Percentiles rank a stretch among this genome's conserved stretches.
Conservation (phyloP, 2,113 vertebrate species). For the Cynopterus brachyotis region DNA sequence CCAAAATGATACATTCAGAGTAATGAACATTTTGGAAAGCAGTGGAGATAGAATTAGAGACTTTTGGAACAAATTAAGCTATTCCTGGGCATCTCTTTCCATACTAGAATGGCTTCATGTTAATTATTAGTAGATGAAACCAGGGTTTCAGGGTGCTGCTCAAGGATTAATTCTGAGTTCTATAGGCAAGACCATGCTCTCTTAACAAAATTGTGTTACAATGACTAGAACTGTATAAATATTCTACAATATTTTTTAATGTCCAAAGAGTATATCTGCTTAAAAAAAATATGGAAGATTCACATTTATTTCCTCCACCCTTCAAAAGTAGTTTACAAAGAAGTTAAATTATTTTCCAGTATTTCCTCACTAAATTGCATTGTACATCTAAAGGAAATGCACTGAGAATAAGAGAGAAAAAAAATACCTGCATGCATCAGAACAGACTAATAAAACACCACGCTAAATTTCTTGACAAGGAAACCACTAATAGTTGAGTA, state of each 20-base stretch:
- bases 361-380: constrained; percentile 30
- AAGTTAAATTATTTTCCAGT: constrained; percentile 54
- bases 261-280: constrained; percentile 22
- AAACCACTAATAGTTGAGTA: constrained; percentile 43
- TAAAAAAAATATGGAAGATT: background rate
- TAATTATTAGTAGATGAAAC: background rate
- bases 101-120: background rate
- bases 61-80: background rate
- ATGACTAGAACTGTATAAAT: constrained; percentile 26
- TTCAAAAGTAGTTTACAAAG: constrained; percentile 67
- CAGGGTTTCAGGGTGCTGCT: background rate
- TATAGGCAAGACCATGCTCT: background rate
- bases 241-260: background rate
- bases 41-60: background rate
- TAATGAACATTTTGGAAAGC: background rate
- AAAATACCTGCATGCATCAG: constrained; percentile 40
- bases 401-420: constrained; percentile 48
- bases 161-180: background rate
- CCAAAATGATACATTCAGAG: background rate
- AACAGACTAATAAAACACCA: constrained; percentile 63
- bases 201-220: background rate
- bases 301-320: constrained; percentile 48
- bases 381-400: constrained; percentile 57
- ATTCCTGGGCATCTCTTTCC: background rate
- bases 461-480: constrained; percentile 32